Evolutionary conservation across 2,797 vertebrate species (phyloP).

Genomic region (Ptychobarbus kaznakovi): DNA sequence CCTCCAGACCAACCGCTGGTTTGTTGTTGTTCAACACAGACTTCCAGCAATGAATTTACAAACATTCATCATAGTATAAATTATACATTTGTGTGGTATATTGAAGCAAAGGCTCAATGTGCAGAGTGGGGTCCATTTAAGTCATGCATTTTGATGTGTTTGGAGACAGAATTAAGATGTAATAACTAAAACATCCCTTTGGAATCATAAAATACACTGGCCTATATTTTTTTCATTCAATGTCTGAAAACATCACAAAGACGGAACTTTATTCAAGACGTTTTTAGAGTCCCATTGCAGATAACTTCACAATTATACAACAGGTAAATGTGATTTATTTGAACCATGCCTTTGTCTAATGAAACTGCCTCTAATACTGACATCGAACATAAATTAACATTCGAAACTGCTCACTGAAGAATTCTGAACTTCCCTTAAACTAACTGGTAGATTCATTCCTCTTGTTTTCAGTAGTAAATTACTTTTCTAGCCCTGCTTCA

Average conservation of each 20-base stretch:
- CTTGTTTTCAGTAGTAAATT: slow-evolving; percentile 39
- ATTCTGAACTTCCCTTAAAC: slow-evolving; percentile 39
- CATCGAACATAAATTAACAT: slow-evolving; percentile 44
- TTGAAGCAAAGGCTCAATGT: slow-evolving; percentile 38
- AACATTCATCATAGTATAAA: slow-evolving; percentile 53
- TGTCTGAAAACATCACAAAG: slow-evolving; percentile 30
- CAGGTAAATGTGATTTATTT: slow-evolving; percentile 55
- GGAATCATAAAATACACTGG: slow-evolving; percentile 10
- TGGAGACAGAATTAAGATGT: slow-evolving; percentile 28
- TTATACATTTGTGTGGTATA: slow-evolving; percentile 42
- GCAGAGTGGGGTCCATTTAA: slow-evolving; percentile 35
- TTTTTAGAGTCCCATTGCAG: slow-evolving; percentile 25
- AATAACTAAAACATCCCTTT: slow-evolving; percentile 8
- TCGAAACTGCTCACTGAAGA: slow-evolving; percentile 50
- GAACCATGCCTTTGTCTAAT: slow-evolving; percentile 37
- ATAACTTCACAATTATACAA: slow-evolving; percentile 42
- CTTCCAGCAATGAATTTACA: slow-evolving; percentile 49
- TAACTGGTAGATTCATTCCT: slow-evolving; percentile 12
- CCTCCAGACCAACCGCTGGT: slow-evolving; percentile 53
- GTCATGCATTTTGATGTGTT: slow-evolving; percentile 14
- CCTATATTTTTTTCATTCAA: neutral
- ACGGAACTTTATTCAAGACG: slow-evolving; percentile 26
- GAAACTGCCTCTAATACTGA: slow-evolving; percentile 38
- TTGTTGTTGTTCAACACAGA: slow-evolving; percentile 49
- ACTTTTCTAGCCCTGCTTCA: slow-evolving; percentile 46